These are phyloP conservation scores for Caenorhabditis sp. DNA, from an alignment of 2,888 invertebrate species.

Conservation along the genomic window DNA sequence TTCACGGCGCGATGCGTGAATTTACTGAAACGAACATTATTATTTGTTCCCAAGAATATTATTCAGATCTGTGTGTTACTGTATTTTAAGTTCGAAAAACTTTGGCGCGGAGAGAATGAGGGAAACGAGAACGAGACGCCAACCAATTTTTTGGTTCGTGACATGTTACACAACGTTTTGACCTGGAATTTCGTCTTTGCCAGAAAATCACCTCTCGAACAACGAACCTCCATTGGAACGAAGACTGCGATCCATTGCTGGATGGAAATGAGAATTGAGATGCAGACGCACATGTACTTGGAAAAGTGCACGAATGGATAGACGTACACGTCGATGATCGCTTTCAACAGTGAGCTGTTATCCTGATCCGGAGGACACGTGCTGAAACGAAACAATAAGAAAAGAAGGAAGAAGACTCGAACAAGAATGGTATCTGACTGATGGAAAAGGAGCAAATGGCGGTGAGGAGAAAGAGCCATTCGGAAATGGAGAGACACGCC, in stretches of 20 bases:
- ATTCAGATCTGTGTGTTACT: neutral
- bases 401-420: neutral
- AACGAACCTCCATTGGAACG: conserved; percentile 25
- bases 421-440: conserved; percentile 5
- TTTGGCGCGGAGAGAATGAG: neutral
- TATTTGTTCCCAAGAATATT: neutral
- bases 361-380: neutral
- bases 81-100: conserved; percentile 9
- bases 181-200: neutral
- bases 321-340: conserved; percentile 4
- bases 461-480: conserved; percentile 11
- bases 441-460: conserved; percentile 9
- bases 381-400: conserved; percentile 1
- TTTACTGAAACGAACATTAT: neutral
- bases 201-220: no score
- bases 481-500: conserved; percentile 23
- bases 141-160: conserved; percentile 6
- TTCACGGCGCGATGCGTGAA: neutral
- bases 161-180: conserved; percentile 17
- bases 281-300: conserved; percentile 42
- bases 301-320: conserved; percentile 16
- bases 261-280: conserved; percentile 30
- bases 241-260: conserved; percentile 40
- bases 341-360: neutral
- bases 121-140: neutral